Percentiles rank a stretch among this genome's conserved stretches.
These are phyloP conservation scores for Micronycteris hirsuta DNA, from an alignment of 2,113 vertebrate genomes.

Conservation along the genomic window DNA sequence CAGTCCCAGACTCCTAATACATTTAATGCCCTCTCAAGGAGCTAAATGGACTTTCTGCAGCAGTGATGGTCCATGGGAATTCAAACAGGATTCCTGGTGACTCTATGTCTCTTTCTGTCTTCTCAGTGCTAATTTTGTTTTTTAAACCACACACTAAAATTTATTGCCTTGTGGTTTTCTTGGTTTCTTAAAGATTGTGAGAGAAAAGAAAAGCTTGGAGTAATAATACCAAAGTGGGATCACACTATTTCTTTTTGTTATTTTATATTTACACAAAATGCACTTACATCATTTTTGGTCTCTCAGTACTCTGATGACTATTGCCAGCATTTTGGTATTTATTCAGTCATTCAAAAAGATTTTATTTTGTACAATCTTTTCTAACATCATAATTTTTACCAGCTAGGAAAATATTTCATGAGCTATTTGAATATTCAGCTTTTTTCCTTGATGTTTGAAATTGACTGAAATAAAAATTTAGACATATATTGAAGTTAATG, in stretches of 20 bases:
- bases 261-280: background rate
- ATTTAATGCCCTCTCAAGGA: background rate
- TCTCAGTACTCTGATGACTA: background rate
- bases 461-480: background rate
- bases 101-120: background rate
- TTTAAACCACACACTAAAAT: background rate
- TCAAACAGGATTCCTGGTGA: background rate
- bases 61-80: background rate
- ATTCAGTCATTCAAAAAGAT: background rate
- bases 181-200: background rate
- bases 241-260: background rate
- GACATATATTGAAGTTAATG: background rate
- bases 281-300: background rate
- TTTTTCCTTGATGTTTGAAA: background rate
- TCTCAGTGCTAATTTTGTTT: background rate
- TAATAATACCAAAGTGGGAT: background rate
- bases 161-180: background rate
- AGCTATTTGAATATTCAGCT: background rate
- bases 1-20: background rate
- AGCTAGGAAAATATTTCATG: constrained; percentile 1
- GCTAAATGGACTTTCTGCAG: background rate
- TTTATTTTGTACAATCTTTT: background rate
- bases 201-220: background rate
- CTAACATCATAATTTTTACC: background rate
- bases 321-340: background rate